A percentile compares a stretch with the other conserved stretches of the same genome.
These are phyloP conservation scores for Ectemnius lituratus DNA, from an alignment of 2,888 invertebrate genomes.

Conservation along the genomic window DNA sequence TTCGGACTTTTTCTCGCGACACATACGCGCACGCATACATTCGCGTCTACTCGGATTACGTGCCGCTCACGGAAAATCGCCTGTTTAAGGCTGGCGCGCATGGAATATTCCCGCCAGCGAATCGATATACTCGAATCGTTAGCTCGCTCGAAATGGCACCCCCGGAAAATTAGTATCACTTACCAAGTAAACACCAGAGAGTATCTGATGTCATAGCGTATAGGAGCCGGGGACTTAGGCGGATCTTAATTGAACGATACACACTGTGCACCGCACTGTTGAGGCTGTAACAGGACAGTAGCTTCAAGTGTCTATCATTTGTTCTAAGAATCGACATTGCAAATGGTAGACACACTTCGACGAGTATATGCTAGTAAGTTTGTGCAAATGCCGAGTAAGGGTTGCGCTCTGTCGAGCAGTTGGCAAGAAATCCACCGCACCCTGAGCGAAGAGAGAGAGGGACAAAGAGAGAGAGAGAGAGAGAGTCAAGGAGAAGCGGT, in stretches of 20 bases:
- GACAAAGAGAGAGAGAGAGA: background rate
- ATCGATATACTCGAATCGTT: slow-evolving; percentile 43
- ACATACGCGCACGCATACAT: no score
- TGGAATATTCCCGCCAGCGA: slow-evolving; percentile 15
- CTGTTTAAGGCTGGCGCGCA: slow-evolving; percentile 23
- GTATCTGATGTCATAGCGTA: slow-evolving; percentile 10
- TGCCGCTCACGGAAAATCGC: slow-evolving; percentile 15
- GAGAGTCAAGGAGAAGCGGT: slow-evolving; percentile 15
- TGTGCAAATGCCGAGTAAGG: background rate
- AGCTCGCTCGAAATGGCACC: slow-evolving; percentile 36
- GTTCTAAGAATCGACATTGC: background rate
- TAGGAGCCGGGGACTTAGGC: slow-evolving; percentile 33
- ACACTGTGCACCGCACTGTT: background rate
- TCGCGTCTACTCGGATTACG: background rate
- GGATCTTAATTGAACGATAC: slow-evolving; percentile 41
- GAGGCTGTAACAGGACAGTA: background rate
- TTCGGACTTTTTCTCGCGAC: background rate
- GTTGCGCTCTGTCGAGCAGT: slow-evolving; percentile 47
- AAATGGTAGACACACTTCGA: no score
- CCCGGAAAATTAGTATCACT: slow-evolving; percentile 40
- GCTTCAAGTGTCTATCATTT: background rate
- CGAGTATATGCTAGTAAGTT: no score
- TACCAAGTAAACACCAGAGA: slow-evolving; percentile 27
- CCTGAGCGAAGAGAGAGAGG: background rate
- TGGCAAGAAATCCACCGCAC: slow-evolving; percentile 45